These are phyloP conservation scores for Riparia riparia DNA, from an alignment of 2,113 vertebrate genomes.

Conservation along the genomic window DNA sequence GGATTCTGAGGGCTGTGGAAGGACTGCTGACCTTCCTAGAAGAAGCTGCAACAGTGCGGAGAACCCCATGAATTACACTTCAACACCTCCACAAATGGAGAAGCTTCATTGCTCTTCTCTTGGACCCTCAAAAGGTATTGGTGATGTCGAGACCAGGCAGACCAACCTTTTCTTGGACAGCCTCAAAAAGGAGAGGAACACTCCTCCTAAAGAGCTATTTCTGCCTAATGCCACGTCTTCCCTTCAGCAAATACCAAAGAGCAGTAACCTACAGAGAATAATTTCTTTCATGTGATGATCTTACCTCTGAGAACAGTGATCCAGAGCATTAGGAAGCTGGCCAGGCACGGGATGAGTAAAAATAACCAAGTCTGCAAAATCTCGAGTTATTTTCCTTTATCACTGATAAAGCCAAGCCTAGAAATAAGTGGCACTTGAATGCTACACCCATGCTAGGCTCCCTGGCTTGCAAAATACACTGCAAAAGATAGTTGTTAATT, in stretches of 20 bases:
- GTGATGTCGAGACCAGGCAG: fast-evolving
- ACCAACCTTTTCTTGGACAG: not conserved
- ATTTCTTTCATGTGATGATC: not conserved
- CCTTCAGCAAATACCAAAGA: not conserved
- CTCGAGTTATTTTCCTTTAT: fast-evolving
- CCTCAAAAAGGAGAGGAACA: not conserved
- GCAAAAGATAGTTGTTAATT: not conserved
- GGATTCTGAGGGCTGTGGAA: not conserved
- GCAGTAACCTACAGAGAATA: not conserved
- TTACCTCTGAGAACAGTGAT: not conserved
- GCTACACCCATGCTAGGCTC: not conserved
- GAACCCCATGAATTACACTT: not conserved
- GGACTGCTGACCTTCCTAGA: not conserved
- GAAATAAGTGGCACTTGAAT: not conserved
- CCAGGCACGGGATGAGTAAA: not conserved
- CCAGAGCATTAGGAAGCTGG: not conserved
- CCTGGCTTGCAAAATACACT: not conserved
- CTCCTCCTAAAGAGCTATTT: not conserved
- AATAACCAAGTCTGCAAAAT: not conserved
- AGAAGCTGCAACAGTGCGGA: not conserved
- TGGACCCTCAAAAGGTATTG: not conserved
- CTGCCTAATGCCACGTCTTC: fast-evolving
- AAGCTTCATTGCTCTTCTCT: not conserved
- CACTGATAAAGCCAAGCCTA: not conserved
- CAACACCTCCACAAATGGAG: not conserved